phyloP scores from a whole-genome alignment of 2,113 vertebrate species.

The Aleadryas rufinucha region DNA sequence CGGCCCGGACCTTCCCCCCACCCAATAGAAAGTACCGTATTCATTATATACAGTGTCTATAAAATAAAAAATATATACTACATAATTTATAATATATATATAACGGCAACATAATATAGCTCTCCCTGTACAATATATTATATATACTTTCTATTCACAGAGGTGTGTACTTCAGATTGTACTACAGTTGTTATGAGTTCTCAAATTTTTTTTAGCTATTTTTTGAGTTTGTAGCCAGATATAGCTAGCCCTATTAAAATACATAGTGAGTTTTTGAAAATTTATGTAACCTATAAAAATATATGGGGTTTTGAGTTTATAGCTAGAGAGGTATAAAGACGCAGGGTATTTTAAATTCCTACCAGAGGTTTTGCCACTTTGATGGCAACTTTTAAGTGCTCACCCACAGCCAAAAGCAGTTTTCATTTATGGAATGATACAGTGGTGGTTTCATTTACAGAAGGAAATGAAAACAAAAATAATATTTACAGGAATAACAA shows the following conservation, averaged over 20 bases:
- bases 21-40: accelerated
- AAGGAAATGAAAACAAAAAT: not conserved
- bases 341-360: not conserved
- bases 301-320: not conserved
- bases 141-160: not conserved
- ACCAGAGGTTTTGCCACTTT: not conserved
- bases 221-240: not conserved
- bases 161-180: not conserved
- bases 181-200: too few species aligned
- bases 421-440: not conserved
- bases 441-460: not conserved
- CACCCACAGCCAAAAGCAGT: not conserved
- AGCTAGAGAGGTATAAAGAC: not conserved
- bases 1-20: accelerated
- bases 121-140: too few species aligned
- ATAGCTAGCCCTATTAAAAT: not conserved
- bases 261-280: not conserved
- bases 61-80: too few species aligned
- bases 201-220: not conserved
- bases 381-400: not conserved
- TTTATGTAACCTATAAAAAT: not conserved
- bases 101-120: not conserved
- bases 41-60: accelerated
- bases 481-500: not conserved
- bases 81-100: accelerated